These are phyloP conservation scores for Chelon labrosus DNA, from an alignment of 2,797 vertebrate genomes.

Conservation along the genomic window DNA sequence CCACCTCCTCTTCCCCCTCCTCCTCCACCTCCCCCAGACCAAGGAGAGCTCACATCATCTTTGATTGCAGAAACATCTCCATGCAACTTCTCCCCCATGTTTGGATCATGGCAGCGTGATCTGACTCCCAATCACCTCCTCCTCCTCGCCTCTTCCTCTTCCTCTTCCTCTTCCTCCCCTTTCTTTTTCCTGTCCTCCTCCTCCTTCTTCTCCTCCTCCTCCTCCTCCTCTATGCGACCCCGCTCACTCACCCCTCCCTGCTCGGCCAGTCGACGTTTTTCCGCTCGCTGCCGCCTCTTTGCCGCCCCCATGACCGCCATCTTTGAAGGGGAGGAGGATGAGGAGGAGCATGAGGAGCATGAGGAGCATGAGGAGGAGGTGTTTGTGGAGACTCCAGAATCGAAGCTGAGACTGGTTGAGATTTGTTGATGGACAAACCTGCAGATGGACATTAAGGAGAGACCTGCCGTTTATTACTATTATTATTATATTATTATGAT, in stretches of 20 bases:
- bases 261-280: conserved; percentile 91
- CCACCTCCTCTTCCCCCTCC: conserved; percentile 49
- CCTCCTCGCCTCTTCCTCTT: conserved; percentile 80
- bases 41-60: neutral
- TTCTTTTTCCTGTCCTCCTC: conserved; percentile 76
- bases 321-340: conserved; percentile 85
- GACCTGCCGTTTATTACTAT: neutral
- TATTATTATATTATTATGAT: no score
- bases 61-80: conserved; percentile 9
- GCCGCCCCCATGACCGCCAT: conserved; percentile 94
- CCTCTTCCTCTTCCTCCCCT: conserved; percentile 77
- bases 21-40: conserved; percentile 42
- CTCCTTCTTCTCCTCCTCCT: conserved; percentile 76
- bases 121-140: conserved; percentile 70
- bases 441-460: neutral
- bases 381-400: neutral
- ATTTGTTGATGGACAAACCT: conserved; percentile 43
- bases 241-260: conserved; percentile 92
- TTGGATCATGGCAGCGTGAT: conserved; percentile 22
- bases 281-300: conserved; percentile 87
- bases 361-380: conserved; percentile 49
- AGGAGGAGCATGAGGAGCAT: conserved; percentile 53
- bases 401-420: conserved; percentile 8
- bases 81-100: conserved; percentile 32
- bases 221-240: conserved; percentile 71